Conservation (phyloP, 2,888 invertebrate genomes). For the Morpho achilles region DNA sequence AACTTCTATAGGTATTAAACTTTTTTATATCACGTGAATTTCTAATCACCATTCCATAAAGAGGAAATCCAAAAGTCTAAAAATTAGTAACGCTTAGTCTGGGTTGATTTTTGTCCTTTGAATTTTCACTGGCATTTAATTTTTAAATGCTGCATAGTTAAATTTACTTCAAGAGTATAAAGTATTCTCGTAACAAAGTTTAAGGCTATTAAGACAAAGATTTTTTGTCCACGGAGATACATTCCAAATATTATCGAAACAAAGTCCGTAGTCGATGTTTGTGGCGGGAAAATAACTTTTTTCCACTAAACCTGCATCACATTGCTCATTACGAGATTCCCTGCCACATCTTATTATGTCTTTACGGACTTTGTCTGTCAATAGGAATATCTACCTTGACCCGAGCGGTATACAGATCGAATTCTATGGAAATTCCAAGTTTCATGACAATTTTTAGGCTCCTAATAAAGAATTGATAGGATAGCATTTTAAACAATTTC, state of each 20-base stretch:
- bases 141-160: no score
- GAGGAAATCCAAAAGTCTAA: not conserved
- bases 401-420: slow-evolving; percentile 18
- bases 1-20: no score
- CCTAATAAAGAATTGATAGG: slow-evolving; percentile 48
- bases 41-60: no score
- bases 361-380: slow-evolving; percentile 34
- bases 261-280: slow-evolving; percentile 40
- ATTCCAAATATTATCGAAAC: slow-evolving; percentile 34
- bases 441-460: slow-evolving; percentile 57
- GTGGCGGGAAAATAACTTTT: slow-evolving; percentile 49
- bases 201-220: slow-evolving; percentile 1
- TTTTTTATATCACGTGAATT: no score
- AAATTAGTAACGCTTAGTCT: not conserved
- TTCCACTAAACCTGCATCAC: slow-evolving; percentile 47
- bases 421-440: slow-evolving; percentile 30
- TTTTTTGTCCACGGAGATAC: slow-evolving; percentile 8
- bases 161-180: not conserved
- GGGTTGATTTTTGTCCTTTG: no score
- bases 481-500: slow-evolving; percentile 32
- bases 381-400: slow-evolving; percentile 33
- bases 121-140: no score
- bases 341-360: slow-evolving; percentile 57
- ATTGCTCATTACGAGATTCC: slow-evolving; percentile 53
- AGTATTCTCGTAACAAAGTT: slow-evolving; percentile 2